phyloP scores from a whole-genome alignment of 2,797 vertebrate genomes.

The Hoplostethus mediterraneus region DNA sequence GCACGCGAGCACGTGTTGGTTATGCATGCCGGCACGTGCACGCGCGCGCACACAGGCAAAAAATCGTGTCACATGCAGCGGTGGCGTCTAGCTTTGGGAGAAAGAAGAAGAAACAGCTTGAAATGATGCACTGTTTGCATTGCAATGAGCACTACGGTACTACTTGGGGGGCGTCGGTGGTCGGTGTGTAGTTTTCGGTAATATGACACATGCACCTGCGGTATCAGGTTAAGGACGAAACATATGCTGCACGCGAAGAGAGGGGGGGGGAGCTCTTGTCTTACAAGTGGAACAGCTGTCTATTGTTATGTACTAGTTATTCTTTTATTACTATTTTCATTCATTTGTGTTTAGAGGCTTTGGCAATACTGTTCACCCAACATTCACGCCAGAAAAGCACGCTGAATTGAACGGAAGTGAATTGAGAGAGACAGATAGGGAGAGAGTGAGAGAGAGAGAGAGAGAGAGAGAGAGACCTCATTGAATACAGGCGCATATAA shows the following conservation, averaged over 20 bases:
- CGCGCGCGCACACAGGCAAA: conserved; percentile 45
- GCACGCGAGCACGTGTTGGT: conserved; percentile 75
- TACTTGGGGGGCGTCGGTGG: conserved; percentile 12
- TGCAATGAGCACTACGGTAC: conserved; percentile 7
- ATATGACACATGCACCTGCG: conserved; percentile 51
- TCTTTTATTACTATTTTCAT: neutral
- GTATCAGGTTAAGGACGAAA: conserved; percentile 57
- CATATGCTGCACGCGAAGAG: conserved; percentile 2
- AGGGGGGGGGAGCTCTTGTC: neutral
- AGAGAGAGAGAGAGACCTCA: conserved; percentile 25
- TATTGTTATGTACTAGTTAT: neutral
- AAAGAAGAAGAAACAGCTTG: conserved; percentile 41
- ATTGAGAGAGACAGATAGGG: conserved; percentile 28
- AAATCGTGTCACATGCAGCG: conserved; percentile 69
- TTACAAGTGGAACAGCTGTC: neutral
- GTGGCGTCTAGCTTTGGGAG: conserved; percentile 52
- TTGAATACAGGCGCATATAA: conserved; percentile 24
- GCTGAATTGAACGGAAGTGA: neutral
- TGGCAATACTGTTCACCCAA: neutral
- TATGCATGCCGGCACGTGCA: conserved; percentile 64
- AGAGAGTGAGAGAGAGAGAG: conserved; percentile 42
- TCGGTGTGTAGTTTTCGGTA: conserved; percentile 3
- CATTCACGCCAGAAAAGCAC: neutral
- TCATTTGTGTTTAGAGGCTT: neutral
- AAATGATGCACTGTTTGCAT: conserved; percentile 51